Percentiles rank a stretch among this genome's conserved stretches.
Evolutionary conservation across 2,888 invertebrate genomes (phyloP).

Genomic region (Lasioglossum vierecki): DNA sequence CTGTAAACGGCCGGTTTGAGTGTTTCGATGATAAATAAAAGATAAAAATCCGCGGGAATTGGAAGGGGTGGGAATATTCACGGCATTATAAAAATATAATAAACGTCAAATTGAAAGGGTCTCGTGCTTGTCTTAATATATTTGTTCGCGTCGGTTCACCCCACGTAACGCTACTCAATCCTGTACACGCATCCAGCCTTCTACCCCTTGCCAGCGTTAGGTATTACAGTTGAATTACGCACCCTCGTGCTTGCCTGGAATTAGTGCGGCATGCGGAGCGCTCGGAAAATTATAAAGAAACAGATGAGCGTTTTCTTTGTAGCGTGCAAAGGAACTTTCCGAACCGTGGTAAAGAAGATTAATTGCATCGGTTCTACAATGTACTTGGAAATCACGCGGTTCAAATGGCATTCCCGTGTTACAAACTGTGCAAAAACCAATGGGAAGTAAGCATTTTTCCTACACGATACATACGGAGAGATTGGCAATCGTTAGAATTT

Average conservation of each 20-base stretch:
- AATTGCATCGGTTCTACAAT: neutral
- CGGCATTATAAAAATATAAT: constrained; percentile 24
- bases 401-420: neutral
- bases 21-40: neutral
- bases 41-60: neutral
- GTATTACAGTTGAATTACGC: constrained; percentile 79
- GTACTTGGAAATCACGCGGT: neutral
- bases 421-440: neutral
- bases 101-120: constrained; percentile 23
- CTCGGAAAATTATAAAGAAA: constrained; percentile 35
- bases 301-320: constrained; percentile 33
- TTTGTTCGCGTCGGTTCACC: constrained; percentile 21
- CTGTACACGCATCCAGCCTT: neutral
- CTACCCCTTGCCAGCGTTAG: constrained; percentile 73
- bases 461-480: neutral
- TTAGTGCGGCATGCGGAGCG: constrained; percentile 40
- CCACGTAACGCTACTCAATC: constrained; percentile 6
- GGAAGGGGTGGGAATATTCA: neutral
- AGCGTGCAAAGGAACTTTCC: neutral
- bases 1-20: neutral
- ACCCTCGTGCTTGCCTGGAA: constrained; percentile 70
- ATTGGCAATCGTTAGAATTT: neutral
- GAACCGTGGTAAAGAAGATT: neutral
- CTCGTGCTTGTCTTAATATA: constrained; percentile 35
- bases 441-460: neutral